Conservation (phyloP, 2,113 vertebrate genomes). For the Actenoides lindsayi region DNA sequence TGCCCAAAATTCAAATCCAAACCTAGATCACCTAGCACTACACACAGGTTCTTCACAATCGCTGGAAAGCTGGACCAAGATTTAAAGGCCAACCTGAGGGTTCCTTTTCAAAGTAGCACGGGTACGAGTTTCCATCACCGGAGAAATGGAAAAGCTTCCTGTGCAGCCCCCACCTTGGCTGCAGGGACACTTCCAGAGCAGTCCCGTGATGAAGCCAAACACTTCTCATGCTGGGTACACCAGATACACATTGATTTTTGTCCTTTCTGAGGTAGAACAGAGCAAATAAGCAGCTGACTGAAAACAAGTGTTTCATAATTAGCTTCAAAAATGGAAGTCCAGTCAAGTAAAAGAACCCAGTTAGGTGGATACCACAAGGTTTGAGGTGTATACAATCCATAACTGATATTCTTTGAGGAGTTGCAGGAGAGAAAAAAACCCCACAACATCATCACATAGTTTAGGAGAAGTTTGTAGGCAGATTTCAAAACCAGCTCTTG, state of each 20-base stretch:
- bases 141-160: neutral
- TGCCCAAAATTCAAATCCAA: neutral
- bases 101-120: neutral
- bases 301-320: fast-evolving
- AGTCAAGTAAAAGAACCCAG: neutral
- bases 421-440: neutral
- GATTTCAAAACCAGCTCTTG: neutral
- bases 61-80: neutral
- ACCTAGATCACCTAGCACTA: neutral
- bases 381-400: fast-evolving
- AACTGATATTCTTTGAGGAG: neutral
- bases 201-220: fast-evolving
- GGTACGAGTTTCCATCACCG: neutral
- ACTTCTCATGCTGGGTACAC: neutral
- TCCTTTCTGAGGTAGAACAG: neutral
- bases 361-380: neutral
- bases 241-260: neutral
- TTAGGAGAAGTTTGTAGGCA: neutral
- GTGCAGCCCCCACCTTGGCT: fast-evolving
- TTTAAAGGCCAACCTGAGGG: neutral
- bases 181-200: neutral
- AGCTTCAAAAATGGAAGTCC: neutral
- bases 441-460: neutral
- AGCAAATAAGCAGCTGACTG: neutral
- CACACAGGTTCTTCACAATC: neutral